Percentiles rank a stretch among this genome's conserved stretches.
Conservation (phyloP, 2,888 invertebrate genomes). For the Gerris lacustris region DNA sequence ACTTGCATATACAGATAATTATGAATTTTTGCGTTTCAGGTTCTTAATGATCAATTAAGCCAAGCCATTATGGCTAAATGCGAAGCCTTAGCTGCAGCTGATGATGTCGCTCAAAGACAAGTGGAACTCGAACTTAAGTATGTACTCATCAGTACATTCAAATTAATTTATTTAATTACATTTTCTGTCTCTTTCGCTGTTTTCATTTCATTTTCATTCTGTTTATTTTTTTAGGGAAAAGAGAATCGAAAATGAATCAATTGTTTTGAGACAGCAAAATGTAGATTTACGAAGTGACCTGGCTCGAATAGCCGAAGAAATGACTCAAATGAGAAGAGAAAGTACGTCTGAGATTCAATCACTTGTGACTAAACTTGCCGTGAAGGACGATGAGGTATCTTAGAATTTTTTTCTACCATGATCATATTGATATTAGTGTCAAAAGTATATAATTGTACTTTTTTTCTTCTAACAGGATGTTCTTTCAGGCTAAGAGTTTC, state of each 20-base stretch:
- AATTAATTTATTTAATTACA: too few species aligned
- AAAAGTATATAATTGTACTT: too few species aligned
- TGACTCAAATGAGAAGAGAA: constrained; percentile 63
- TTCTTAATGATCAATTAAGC: constrained; percentile 58
- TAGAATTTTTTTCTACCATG: too few species aligned
- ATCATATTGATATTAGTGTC: too few species aligned
- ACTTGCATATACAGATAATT: too few species aligned
- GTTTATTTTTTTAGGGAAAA: constrained; percentile 47
- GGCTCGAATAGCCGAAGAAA: constrained; percentile 61
- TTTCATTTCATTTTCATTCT: constrained; percentile 6
- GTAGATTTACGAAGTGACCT: constrained; percentile 66
- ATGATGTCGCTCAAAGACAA: constrained; percentile 71
- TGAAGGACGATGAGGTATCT: constrained; percentile 58
- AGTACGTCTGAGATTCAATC: constrained; percentile 48
- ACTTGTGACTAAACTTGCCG: constrained; percentile 63
- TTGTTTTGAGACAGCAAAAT: constrained; percentile 63
- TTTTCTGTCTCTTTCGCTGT: not conserved
- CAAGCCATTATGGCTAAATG: constrained; percentile 67
- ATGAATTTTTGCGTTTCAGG: not conserved
- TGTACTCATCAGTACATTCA: not conserved
- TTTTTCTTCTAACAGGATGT: too few species aligned
- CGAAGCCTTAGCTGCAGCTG: constrained; percentile 64
- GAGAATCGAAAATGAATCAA: constrained; percentile 68
- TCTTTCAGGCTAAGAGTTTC: too few species aligned
- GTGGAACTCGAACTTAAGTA: constrained; percentile 61